Conservation (phyloP, 2,113 vertebrate genomes). For the Thamnophis sirtalis region DNA sequence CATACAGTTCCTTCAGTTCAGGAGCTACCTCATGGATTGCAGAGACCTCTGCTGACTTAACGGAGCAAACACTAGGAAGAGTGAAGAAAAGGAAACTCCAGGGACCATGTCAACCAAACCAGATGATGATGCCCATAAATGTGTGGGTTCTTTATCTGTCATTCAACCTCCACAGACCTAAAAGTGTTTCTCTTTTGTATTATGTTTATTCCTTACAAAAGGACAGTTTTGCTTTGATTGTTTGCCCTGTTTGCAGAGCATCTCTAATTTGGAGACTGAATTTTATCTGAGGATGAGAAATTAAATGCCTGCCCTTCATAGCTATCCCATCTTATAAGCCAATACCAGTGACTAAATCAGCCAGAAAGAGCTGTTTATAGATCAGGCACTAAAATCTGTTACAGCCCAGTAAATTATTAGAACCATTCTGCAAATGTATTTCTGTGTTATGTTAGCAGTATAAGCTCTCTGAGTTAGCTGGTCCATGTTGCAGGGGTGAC, state of each 20-base stretch:
- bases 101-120: not conserved
- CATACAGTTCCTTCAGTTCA: not conserved
- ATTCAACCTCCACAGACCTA: not conserved
- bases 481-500: not conserved
- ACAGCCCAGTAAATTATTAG: not conserved
- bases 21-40: slow-evolving; percentile 1
- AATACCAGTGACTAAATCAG: not conserved
- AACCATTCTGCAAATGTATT: not conserved
- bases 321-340: not conserved
- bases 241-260: not conserved
- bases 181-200: not conserved
- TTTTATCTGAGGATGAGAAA: not conserved
- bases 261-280: not conserved
- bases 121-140: not conserved
- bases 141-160: not conserved
- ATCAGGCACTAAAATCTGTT: not conserved
- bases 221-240: not conserved
- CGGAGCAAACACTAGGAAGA: not conserved
- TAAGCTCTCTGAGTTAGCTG: not conserved
- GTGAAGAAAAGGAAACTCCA: not conserved
- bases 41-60: slow-evolving; percentile 55
- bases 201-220: not conserved
- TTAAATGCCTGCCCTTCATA: not conserved
- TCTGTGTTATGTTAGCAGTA: not conserved
- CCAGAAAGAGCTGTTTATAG: not conserved